These are phyloP conservation scores for Subacronicta megacephala DNA, from an alignment of 2,888 invertebrate genomes.

Conservation along the genomic window DNA sequence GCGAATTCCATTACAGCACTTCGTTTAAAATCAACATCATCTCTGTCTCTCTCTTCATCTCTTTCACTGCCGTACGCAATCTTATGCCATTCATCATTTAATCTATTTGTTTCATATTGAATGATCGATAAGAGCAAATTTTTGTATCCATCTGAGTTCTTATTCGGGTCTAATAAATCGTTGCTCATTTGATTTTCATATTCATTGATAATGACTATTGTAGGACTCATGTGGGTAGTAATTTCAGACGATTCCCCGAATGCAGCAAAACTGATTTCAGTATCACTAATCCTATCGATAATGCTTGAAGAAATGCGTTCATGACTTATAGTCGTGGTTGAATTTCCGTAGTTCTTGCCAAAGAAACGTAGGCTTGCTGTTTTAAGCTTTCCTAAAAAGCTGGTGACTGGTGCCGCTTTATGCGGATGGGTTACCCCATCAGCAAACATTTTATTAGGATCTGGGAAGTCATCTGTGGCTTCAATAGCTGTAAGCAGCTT, in stretches of 20 bases:
- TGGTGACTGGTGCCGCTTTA: background rate
- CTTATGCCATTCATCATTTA: conserved; percentile 55
- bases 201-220: conserved; percentile 61
- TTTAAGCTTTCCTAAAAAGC: conserved; percentile 21
- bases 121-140: conserved; percentile 65
- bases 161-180: conserved; percentile 8
- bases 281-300: background rate
- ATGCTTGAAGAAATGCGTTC: background rate
- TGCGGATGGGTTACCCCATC: background rate
- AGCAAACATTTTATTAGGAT: background rate
- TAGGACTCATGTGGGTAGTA: conserved; percentile 49
- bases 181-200: conserved; percentile 25
- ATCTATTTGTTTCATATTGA: conserved; percentile 62
- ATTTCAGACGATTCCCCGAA: conserved; percentile 4
- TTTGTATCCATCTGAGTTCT: conserved; percentile 33
- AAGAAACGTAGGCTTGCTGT: conserved; percentile 18
- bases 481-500: background rate
- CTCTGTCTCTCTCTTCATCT: conserved; percentile 7
- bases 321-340: background rate
- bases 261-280: background rate
- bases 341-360: background rate
- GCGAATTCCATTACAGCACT: conserved; percentile 1
- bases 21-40: conserved; percentile 14
- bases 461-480: background rate
- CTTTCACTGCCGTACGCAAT: conserved; percentile 24